Base-by-base conservation (phyloP, 2,888 invertebrate species). In the Aproaerema taeniolella region DNA sequence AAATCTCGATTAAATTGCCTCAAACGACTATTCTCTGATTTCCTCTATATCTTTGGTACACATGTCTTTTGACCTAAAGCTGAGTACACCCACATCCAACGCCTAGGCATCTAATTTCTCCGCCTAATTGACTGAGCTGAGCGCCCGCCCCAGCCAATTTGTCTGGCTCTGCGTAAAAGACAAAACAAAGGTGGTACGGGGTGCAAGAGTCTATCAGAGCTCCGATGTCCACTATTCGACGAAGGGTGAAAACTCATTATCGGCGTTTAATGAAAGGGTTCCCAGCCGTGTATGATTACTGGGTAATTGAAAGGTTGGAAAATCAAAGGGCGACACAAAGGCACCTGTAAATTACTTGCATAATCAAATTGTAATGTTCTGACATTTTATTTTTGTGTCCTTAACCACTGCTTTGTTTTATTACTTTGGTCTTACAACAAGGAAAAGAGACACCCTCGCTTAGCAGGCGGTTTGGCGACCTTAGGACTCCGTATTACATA, bases 181-280 rank as follows among this genome's bases (percentile, higher is more conserved):
- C 65, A 69, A 74, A 80, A 78, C 66, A 72, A 67, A n/a, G n/a
- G n/a, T n/a, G n/a, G n/a, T n/a, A n/a, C n/a, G n/a, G n/a, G 61
- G 65, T 59, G 56, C 41, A 57, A 57, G 47, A 56, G 66, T 67
- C 70, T 67, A 72, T 70, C 63, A 70, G 65, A 69, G 75, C 72
- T 67, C 67, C 67, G 66, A 77, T 80, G 85, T 79, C 82, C 83
- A 85, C 72, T 78, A 77, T 71, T 67, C 71, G 67, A 47, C 62
- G 75, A 73, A 81, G 83, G 82, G 80, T 74, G 77, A 81, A 85
- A 86, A 85, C 82, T 85, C 82, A 83, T 85, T 83, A 82, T 68
- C 69, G 66, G 65, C 71, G 66, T 73, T 76, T 80, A 80, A 85
- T 83, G 77, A 85, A 86, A 85, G 80, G 80, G 78, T 68, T 67